Evolutionary conservation across 2,113 vertebrate genomes (phyloP), one percentile per base, ranked within the genome.

Genomic region (Cottus gobio): DNA sequence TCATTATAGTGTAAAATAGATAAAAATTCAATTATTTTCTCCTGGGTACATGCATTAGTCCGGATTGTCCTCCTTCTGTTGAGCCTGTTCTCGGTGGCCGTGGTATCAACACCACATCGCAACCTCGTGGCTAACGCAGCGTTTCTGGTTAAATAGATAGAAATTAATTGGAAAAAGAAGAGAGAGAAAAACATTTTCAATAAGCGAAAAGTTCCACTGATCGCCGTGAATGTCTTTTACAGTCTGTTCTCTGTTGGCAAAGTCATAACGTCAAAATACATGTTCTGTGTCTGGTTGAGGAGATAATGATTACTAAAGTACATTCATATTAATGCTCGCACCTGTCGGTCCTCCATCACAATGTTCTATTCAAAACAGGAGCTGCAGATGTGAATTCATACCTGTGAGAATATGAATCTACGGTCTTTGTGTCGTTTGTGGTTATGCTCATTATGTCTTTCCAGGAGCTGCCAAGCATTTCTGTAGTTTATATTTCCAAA

Each of bases 21-120:
- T 92, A 93, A 91, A 86, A 93, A 92, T 89, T 91, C 92, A 93
- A 92, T 93, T 93, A 92, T 89, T 91, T 85, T 56, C 88, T 80
- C 66, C 70, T 3, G 85, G 86, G 84, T 76, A 52, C 65, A 80
- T 61, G 86, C 91, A 86, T 90, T 88, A 87, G 81, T 71, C 61
- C 37, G 1, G 61, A 87, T 82, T 84, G 83, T 75, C 64, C 83
- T 75, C 52, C 54, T 79, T 37, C 76, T 80, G 63, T 56, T 63
- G n/a, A 48, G 77, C 44, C 85, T 44, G 10, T 82, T 81, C 68
- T 89, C 48, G 61, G 26, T 54, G 80, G 77, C 86, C 69, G 72
- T 31, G 26, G 72, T 81, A 90, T 91, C 85, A 72, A 77, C 69
- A 60, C 62, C 4, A 5, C 75, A 87, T 90, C 81, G 46, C 84